A percentile compares a stretch with the other conserved stretches of the same genome.
These are phyloP conservation scores for Drosophila subsilvestris DNA, from an alignment of 2,888 invertebrate genomes.

Conservation along the genomic window DNA sequence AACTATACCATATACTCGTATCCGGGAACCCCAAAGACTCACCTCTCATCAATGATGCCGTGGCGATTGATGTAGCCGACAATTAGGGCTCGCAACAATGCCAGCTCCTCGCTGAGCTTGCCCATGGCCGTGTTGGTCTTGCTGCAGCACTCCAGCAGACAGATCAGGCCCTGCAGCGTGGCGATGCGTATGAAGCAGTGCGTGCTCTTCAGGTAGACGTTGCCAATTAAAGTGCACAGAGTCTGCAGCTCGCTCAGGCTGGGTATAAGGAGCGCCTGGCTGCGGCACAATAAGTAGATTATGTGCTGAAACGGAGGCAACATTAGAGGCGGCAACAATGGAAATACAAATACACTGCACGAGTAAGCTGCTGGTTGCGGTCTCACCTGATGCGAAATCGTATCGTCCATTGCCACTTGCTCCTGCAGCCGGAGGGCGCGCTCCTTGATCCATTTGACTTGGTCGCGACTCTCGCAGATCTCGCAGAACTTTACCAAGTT, in stretches of 20 bases:
- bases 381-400: conserved; percentile 87
- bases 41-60: conserved; percentile 84
- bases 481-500: conserved; percentile 90
- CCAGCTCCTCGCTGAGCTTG: conserved; percentile 84
- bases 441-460: conserved; percentile 92
- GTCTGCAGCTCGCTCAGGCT: conserved; percentile 82
- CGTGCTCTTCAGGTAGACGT: conserved; percentile 83
- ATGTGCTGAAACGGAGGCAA: conserved; percentile 76
- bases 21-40: conserved; percentile 3
- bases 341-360: too few relatives aligned
- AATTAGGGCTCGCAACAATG: conserved; percentile 83
- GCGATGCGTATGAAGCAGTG: conserved; percentile 84
- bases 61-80: conserved; percentile 83
- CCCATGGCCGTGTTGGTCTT: conserved; percentile 84
- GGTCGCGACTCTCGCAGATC: conserved; percentile 89
- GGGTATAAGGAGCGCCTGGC: conserved; percentile 84
- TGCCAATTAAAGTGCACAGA: conserved; percentile 82
- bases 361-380: background rate
- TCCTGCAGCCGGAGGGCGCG: conserved; percentile 88
- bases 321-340: conserved; percentile 16
- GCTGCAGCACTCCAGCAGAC: conserved; percentile 83
- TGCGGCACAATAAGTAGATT: conserved; percentile 84
- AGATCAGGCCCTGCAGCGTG: conserved; percentile 83
- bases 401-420: conserved; percentile 89
- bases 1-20: too few relatives aligned